Percentiles rank a stretch among this genome's conserved stretches.
Conservation (phyloP, 2,888 invertebrate genomes). For the Catocala sponsa region DNA sequence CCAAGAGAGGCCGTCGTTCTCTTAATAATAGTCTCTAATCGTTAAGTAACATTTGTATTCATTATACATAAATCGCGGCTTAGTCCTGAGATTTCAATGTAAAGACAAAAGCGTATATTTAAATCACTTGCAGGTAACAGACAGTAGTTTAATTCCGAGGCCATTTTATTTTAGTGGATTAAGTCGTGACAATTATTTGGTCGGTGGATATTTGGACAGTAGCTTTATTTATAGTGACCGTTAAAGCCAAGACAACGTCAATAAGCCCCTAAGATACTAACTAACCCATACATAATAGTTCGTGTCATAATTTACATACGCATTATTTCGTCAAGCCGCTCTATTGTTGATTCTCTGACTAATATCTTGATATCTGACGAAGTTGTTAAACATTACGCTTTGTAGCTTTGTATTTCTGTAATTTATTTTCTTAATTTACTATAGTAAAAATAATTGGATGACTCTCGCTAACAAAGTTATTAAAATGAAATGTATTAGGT, state of each 20-base stretch:
- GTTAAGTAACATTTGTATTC: conserved; percentile 39
- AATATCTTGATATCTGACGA: conserved; percentile 19
- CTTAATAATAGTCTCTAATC: conserved; percentile 20
- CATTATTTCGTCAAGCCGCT: conserved; percentile 29
- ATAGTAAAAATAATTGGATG: too few relatives aligned
- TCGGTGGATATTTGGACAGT: conserved; percentile 70
- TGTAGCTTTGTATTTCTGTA: neutral
- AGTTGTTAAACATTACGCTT: conserved; percentile 5
- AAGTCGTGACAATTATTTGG: conserved; percentile 75
- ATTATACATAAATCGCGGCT: conserved; percentile 38
- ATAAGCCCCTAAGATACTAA: conserved; percentile 62
- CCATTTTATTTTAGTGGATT: conserved; percentile 78
- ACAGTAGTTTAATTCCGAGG: conserved; percentile 55
- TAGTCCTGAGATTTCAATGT: conserved; percentile 44
- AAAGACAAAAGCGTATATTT: conserved; percentile 49
- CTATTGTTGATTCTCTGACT: neutral
- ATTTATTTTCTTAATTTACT: neutral
- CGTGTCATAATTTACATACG: conserved; percentile 54
- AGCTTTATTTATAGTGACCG: conserved; percentile 71
- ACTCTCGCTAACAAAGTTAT: too few relatives aligned
- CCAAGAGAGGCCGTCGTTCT: too few relatives aligned
- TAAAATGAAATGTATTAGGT: too few relatives aligned
- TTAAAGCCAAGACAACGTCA: conserved; percentile 61
- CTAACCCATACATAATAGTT: conserved; percentile 60
- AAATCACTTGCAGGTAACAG: conserved; percentile 56